Evolutionary conservation across 2,797 vertebrate species (phyloP), one percentile per base, ranked within the genome.

Genomic region (Tympanoctomys barrerae): DNA sequence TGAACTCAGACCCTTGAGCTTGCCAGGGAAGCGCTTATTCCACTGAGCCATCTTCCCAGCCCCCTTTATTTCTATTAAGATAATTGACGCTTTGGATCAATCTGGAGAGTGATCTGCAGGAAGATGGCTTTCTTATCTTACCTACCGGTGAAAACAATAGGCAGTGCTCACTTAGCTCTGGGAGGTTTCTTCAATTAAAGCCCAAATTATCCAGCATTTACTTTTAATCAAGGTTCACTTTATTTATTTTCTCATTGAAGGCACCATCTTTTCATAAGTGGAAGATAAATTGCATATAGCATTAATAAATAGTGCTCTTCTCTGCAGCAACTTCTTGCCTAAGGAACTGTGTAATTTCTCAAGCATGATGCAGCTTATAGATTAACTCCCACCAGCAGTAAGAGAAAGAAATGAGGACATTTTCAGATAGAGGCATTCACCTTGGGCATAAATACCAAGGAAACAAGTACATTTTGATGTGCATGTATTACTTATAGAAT

Each of bases 121-220:
- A 21, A 16, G 33, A 78, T 62, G 77, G 3, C 59, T 78, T 87
- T 73, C 62, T 92, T 24, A n/a, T 61, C 14, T 77, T 28, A 57
- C 36, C 19, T 22, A 49, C 26, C 21, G 26, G 1, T 16, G 22
- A 42, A 71, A 83, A 73, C 68, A n/a, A 49, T 61, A 86, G 80
- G 80, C 36, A n/a, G 5, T 52, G 62, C 10, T 90, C 61, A 36
- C 16, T 77, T 22, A 79, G 19, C 59, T 87, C 33, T 78, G 21
- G 39, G n/a, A 84, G 24, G 13, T 90, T 94, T 95, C 31, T 64
- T 68, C 68, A 90, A 68, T 79, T 86, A 94, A 70, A 81, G 31
- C 54, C 94, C 52, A 95, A 88, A 95, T 96, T 91, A 94, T n/a
- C 77, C 39, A 84, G 36, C 54, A 90, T 73, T 96, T 88, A 75